Evolutionary conservation across 2,113 vertebrate species (phyloP).

Genomic region (Solea senegalensis): DNA sequence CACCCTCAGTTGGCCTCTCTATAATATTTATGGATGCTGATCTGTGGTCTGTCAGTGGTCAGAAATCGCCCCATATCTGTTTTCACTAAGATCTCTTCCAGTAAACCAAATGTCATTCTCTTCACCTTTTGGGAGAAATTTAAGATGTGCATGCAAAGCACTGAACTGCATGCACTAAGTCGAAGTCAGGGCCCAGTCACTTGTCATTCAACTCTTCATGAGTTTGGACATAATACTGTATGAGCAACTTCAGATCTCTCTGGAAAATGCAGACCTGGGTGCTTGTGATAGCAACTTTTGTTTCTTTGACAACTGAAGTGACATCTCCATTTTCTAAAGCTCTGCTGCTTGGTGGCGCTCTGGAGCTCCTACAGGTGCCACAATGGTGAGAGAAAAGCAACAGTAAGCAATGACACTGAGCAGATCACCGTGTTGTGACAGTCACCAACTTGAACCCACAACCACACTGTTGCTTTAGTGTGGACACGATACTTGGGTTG

Average conservation of each 20-base stretch:
- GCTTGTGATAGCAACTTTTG: slow-evolving; percentile 29
- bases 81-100: slow-evolving; percentile 74
- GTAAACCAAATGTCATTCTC: slow-evolving; percentile 74
- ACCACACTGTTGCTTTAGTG: slow-evolving; percentile 56
- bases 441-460: slow-evolving; percentile 48
- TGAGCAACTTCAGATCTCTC: slow-evolving; percentile 55
- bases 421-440: slow-evolving; percentile 63
- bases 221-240: slow-evolving; percentile 56
- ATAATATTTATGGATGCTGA: slow-evolving; percentile 75
- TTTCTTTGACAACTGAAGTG: slow-evolving; percentile 47
- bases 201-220: slow-evolving; percentile 65
- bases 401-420: slow-evolving; percentile 62
- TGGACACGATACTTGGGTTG: slow-evolving; percentile 10
- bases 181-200: slow-evolving; percentile 31
- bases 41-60: slow-evolving; percentile 75
- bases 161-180: slow-evolving; percentile 37
- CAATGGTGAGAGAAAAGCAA: slow-evolving; percentile 25
- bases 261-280: slow-evolving; percentile 42
- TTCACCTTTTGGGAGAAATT: slow-evolving; percentile 75
- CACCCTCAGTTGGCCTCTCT: slow-evolving; percentile 69
- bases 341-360: slow-evolving; percentile 40
- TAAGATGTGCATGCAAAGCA: slow-evolving; percentile 61
- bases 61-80: slow-evolving; percentile 77
- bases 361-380: slow-evolving; percentile 35
- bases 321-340: slow-evolving; percentile 53